Conservation (phyloP, 2,113 vertebrate genomes). For the Daubentonia madagascariensis region DNA sequence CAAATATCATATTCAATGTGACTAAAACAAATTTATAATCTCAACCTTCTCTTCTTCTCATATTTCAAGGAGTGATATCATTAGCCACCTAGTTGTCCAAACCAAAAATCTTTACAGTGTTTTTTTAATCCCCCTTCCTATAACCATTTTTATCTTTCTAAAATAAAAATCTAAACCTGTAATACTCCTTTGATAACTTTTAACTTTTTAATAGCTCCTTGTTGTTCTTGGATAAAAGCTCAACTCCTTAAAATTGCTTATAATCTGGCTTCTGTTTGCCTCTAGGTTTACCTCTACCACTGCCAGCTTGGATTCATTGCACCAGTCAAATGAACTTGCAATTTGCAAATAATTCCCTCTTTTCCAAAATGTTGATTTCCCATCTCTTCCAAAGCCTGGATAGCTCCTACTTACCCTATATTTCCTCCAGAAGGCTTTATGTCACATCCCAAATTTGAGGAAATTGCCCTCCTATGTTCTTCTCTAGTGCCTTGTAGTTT, state of each 20-base stretch:
- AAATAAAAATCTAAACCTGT: not conserved
- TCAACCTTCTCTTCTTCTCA: not conserved
- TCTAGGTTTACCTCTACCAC: not conserved
- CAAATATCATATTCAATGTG: not conserved
- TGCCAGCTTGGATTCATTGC: not conserved
- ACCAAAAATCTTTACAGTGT: not conserved
- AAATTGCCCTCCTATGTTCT: not conserved
- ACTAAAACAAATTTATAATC: constrained; percentile 22
- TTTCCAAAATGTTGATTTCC: not conserved
- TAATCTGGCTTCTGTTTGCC: not conserved
- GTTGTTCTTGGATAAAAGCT: not conserved
- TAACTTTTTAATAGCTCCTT: not conserved
- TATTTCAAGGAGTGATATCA: constrained; percentile 2
- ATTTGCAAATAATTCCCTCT: not conserved
- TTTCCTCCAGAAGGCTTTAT: not conserved
- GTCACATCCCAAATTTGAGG: not conserved
- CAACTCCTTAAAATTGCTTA: not conserved
- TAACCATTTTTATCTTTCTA: constrained; percentile 5
- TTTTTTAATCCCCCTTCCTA: not conserved
- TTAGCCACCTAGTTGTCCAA: not conserved
- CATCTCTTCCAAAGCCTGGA: not conserved
- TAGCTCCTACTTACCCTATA: not conserved
- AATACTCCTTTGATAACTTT: not conserved
- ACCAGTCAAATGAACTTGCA: not conserved
- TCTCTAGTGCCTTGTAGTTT: not conserved